Evolutionary conservation across 2,888 invertebrate species (phyloP).

Genomic region (Phoenoteleia sp.): DNA sequence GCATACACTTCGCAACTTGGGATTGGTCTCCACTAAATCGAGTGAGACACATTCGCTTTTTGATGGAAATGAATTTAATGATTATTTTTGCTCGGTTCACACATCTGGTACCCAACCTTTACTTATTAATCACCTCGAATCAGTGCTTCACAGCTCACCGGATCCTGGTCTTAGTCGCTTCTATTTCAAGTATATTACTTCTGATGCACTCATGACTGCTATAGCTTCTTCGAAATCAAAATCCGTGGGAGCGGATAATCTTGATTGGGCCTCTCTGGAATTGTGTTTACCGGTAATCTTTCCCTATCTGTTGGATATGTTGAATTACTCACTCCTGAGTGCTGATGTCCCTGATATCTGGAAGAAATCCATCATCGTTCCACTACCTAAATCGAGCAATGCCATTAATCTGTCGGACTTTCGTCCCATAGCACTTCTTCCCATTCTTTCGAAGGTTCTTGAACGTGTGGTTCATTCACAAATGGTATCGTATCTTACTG

Average conservation of each 20-base stretch:
- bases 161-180: neutral
- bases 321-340: neutral
- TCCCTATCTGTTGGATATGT: neutral
- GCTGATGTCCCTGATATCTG: too few species aligned
- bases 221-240: neutral
- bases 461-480: neutral
- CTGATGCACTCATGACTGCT: neutral
- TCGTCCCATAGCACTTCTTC: neutral
- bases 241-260: neutral
- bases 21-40: too few species aligned
- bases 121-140: neutral
- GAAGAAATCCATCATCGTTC: constrained; percentile 8
- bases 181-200: neutral
- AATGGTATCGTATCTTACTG: neutral
- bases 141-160: neutral
- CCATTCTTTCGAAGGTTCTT: neutral
- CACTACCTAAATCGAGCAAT: neutral
- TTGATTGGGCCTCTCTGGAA: neutral
- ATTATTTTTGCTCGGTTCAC: neutral
- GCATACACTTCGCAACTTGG: neutral
- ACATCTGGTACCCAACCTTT: neutral
- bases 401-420: neutral
- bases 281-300: neutral
- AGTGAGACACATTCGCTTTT: too few species aligned
- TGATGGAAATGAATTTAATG: neutral